These are phyloP conservation scores for Suncus etruscus DNA, from an alignment of 2,113 vertebrate genomes.

Conservation along the genomic window DNA sequence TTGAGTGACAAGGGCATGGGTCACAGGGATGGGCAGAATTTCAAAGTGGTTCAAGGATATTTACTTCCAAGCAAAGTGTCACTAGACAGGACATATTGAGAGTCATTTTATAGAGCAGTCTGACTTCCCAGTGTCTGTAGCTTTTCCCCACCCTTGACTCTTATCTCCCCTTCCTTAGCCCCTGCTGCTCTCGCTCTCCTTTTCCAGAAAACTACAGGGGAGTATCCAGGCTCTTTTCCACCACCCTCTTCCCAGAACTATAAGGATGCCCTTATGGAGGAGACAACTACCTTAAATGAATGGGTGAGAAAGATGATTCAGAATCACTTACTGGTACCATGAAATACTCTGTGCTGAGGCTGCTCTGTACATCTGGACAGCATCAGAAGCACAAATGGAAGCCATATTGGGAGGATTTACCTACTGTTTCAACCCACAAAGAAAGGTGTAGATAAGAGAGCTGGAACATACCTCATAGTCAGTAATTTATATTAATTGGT, in stretches of 20 bases:
- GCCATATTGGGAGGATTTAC: background rate
- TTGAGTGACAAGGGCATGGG: background rate
- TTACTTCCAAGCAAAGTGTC: background rate
- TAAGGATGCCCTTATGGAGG: background rate
- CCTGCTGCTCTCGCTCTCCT: background rate
- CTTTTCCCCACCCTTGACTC: background rate
- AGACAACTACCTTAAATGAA: background rate
- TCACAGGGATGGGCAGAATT: background rate
- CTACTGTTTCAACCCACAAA: background rate
- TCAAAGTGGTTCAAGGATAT: background rate
- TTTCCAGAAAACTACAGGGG: slow-evolving; percentile 15
- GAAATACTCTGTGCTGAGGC: background rate
- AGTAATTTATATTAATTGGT: background rate
- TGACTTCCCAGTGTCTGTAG: background rate
- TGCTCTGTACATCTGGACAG: background rate
- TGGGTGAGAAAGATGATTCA: slow-evolving; percentile 28
- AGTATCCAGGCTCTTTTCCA: background rate
- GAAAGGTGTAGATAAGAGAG: background rate
- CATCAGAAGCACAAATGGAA: slow-evolving; percentile 3
- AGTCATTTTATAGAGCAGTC: background rate
- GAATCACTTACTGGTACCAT: background rate
- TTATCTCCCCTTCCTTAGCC: background rate
- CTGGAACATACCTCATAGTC: background rate
- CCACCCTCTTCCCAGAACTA: background rate
- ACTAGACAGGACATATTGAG: background rate